These are phyloP conservation scores for Tetragnatha montana DNA, from an alignment of 2,888 invertebrate genomes.

Conservation along the genomic window DNA sequence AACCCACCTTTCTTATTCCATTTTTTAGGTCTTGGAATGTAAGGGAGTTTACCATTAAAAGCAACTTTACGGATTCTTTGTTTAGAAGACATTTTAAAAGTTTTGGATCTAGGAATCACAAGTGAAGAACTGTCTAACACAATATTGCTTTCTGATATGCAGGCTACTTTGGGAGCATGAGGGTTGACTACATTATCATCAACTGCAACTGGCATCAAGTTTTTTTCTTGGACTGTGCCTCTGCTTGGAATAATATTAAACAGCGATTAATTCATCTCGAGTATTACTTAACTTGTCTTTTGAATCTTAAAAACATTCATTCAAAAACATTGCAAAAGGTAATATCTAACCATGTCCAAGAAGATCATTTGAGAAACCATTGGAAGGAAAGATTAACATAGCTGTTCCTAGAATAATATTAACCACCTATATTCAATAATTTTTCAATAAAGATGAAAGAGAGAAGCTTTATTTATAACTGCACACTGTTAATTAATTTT, in stretches of 20 bases:
- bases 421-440: too few species aligned
- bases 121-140: constrained; percentile 90
- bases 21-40: constrained; percentile 30
- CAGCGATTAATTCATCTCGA: neutral
- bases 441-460: too few species aligned
- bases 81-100: constrained; percentile 19
- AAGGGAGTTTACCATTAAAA: constrained; percentile 69
- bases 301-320: too few species aligned
- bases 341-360: too few species aligned
- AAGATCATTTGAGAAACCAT: too few species aligned
- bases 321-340: too few species aligned
- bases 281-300: neutral
- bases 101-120: constrained; percentile 76
- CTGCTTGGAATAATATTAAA: constrained; percentile 9
- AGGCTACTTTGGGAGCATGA: constrained; percentile 85
- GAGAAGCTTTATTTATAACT: too few species aligned
- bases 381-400: too few species aligned
- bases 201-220: constrained; percentile 15
- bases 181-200: neutral
- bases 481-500: too few species aligned
- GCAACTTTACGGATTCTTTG: constrained; percentile 45
- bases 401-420: too few species aligned
- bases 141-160: constrained; percentile 89
- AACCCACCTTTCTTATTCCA: constrained; percentile 44
- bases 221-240: constrained; percentile 25